Conservation (phyloP, 1,140 invertebrate genomes). For the Agrypnia vestita region DNA sequence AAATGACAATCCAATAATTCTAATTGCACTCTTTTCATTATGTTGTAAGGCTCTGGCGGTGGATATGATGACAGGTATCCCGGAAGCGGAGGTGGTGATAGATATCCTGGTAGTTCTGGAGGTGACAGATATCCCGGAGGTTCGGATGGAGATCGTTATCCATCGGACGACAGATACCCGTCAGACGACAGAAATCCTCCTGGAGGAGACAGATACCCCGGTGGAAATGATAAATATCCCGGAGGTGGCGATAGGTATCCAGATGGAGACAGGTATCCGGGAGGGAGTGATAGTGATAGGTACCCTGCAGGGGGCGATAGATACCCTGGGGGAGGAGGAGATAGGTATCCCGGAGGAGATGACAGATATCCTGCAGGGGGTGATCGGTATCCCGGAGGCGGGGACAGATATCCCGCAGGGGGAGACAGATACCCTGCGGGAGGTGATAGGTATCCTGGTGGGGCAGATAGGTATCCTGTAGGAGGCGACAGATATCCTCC, state of each 20-base stretch:
- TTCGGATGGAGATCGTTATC: conserved; percentile 53
- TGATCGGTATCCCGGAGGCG: conserved; percentile 60
- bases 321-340: conserved; percentile 63
- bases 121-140: conserved; percentile 64
- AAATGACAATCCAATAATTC: conserved; percentile 55
- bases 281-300: conserved; percentile 63
- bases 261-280: conserved; percentile 68
- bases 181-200: conserved; percentile 66
- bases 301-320: conserved; percentile 60
- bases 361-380: conserved; percentile 69
- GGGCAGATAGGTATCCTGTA: conserved; percentile 60
- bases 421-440: conserved; percentile 63
- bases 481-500: conserved; percentile 67
- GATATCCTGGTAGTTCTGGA: too few relatives aligned
- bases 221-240: conserved; percentile 66
- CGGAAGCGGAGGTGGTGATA: conserved; percentile 37
- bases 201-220: conserved; percentile 68
- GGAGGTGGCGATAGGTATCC: conserved; percentile 68
- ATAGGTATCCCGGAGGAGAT: conserved; percentile 65
- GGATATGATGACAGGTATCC: conserved; percentile 65
- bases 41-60: conserved; percentile 39
- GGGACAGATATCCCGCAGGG: conserved; percentile 64
- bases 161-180: conserved; percentile 61
- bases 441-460: conserved; percentile 61
- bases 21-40: conserved; percentile 55